Percentiles rank a stretch among this genome's conserved stretches.
Evolutionary conservation across 1,140 invertebrate genomes (phyloP).

Genomic region (Procambarus clarkii): DNA sequence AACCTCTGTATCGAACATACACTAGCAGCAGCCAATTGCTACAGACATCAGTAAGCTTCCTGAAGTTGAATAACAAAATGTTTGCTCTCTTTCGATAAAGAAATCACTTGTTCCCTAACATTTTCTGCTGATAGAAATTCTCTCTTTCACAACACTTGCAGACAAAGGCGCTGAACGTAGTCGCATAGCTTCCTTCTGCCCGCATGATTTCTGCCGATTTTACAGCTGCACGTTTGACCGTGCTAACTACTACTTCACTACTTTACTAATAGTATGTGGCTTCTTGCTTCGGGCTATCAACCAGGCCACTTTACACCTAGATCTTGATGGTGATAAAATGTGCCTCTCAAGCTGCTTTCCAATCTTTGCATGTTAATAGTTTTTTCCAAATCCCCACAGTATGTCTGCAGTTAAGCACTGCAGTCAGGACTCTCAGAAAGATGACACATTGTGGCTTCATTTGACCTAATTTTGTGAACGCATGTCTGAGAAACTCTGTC

Average conservation of each 20-base stretch:
- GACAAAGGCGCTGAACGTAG: constrained; percentile 25
- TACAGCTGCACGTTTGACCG: constrained; percentile 31
- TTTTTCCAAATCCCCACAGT: not conserved
- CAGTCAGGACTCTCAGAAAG: not conserved
- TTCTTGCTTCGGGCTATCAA: constrained; percentile 29
- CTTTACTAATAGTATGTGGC: constrained; percentile 27
- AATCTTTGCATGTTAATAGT: not conserved
- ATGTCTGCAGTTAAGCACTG: not conserved
- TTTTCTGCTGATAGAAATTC: constrained; percentile 37
- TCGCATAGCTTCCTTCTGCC: constrained; percentile 13
- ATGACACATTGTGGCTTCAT: not conserved
- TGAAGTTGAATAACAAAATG: constrained; percentile 29
- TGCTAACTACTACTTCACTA: too few relatives aligned
- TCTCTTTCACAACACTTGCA: constrained; percentile 25
- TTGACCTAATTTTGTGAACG: too few relatives aligned
- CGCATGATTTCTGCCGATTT: constrained; percentile 20
- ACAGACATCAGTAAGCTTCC: constrained; percentile 24
- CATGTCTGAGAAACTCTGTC: too few relatives aligned
- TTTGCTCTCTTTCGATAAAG: constrained; percentile 23
- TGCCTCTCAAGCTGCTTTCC: not conserved
- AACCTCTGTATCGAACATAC: constrained; percentile 18
- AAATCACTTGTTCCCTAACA: constrained; percentile 31
- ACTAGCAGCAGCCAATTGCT: constrained; percentile 29
- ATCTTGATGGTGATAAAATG: not conserved
- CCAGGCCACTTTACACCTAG: not conserved